phyloP scores from a whole-genome alignment of 2,888 invertebrate genomes.

The Erebia epiphron region DNA sequence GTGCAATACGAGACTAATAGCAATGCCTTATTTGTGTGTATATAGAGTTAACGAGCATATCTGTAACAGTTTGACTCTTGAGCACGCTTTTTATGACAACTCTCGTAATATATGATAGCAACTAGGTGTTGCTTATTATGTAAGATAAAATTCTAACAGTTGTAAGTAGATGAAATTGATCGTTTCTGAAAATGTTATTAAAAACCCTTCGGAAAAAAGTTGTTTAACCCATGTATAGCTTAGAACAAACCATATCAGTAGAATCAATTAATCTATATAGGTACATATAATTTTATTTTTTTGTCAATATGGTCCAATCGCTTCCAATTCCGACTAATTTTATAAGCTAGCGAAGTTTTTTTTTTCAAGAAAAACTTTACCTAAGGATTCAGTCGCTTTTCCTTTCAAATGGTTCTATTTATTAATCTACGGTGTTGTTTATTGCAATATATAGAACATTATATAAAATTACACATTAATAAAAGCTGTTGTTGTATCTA shows the following conservation, averaged over 20 bases:
- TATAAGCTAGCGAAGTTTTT: constrained; percentile 3
- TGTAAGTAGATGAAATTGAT: not conserved
- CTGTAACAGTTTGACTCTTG: constrained; percentile 38
- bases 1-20: constrained; percentile 23
- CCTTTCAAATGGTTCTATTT: not conserved
- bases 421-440: not conserved
- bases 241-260: constrained; percentile 9
- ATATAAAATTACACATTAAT: too few relatives aligned
- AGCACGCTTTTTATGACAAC: constrained; percentile 17
- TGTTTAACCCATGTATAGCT: not conserved
- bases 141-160: not conserved
- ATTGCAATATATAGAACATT: too few relatives aligned
- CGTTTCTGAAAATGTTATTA: constrained; percentile 8
- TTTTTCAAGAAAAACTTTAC: not conserved
- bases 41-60: constrained; percentile 33
- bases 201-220: not conserved
- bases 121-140: not conserved
- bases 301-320: not conserved
- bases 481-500: too few relatives aligned
- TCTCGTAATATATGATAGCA: not conserved
- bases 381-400: not conserved
- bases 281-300: constrained; percentile 6
- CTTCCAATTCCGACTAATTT: constrained; percentile 13
- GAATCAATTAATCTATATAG: not conserved
- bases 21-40: constrained; percentile 34